Conservation (phyloP, 2,888 invertebrate genomes). For the Dorcus parallelipipedus region DNA sequence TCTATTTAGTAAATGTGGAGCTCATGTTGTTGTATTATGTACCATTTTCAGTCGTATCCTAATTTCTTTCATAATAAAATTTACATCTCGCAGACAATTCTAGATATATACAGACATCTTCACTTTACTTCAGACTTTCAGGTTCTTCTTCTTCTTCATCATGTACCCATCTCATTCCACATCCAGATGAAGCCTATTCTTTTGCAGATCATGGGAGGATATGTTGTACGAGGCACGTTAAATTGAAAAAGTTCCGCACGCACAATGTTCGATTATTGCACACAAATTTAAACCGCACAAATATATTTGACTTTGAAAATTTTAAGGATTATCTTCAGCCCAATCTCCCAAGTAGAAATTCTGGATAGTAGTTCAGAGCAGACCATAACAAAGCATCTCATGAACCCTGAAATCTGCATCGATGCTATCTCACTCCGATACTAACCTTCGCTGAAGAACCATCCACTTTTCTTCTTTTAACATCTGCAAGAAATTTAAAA, state of each 20-base stretch:
- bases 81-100: too few relatives aligned
- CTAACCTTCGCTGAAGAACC: constrained; percentile 78
- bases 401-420: constrained; percentile 48
- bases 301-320: background rate
- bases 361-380: constrained; percentile 46
- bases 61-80: too few relatives aligned
- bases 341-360: constrained; percentile 53
- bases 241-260: too few relatives aligned
- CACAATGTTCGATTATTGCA: background rate
- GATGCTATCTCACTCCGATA: constrained; percentile 60
- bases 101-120: too few relatives aligned
- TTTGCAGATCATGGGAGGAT: too few relatives aligned
- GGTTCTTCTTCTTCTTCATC: too few relatives aligned
- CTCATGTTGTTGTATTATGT: too few relatives aligned
- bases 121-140: too few relatives aligned
- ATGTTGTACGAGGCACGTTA: background rate
- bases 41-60: too few relatives aligned
- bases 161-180: too few relatives aligned
- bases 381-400: constrained; percentile 30
- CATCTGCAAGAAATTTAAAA: constrained; percentile 54
- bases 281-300: constrained; percentile 2
- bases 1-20: too few relatives aligned
- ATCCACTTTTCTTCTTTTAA: constrained; percentile 83
- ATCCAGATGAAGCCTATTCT: too few relatives aligned
- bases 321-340: constrained; percentile 48